Conservation (phyloP, 2,797 vertebrate species). For the Luscinia megarhynchos region DNA sequence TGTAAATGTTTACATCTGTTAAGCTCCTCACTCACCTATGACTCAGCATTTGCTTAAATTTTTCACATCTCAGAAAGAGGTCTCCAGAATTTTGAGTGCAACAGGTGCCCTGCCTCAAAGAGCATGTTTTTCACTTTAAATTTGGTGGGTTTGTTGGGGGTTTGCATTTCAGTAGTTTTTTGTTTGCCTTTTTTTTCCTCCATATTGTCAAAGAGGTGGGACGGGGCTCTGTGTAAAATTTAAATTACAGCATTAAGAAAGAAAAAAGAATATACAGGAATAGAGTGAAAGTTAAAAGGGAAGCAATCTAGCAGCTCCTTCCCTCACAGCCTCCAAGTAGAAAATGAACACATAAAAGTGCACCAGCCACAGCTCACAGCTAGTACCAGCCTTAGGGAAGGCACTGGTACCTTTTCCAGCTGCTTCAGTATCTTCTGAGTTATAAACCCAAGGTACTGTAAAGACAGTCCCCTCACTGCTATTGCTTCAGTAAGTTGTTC, state of each 20-base stretch:
- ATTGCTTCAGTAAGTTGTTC: constrained; percentile 75
- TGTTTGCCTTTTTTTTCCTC: neutral
- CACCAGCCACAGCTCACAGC: constrained; percentile 51
- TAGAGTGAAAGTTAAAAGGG: constrained; percentile 64
- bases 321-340: constrained; percentile 59
- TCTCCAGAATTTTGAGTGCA: constrained; percentile 80
- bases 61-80: constrained; percentile 85
- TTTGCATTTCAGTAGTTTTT: neutral
- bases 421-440: constrained; percentile 55
- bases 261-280: constrained; percentile 72
- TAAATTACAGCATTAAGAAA: constrained; percentile 73
- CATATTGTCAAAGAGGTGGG: constrained; percentile 69
- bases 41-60: constrained; percentile 81
- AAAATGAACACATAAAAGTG: constrained; percentile 73
- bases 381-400: constrained; percentile 38
- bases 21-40: constrained; percentile 86
- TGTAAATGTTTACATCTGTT: constrained; percentile 92
- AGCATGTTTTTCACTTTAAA: constrained; percentile 42
- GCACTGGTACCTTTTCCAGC: constrained; percentile 42
- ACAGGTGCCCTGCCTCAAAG: constrained; percentile 64
- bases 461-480: constrained; percentile 63
- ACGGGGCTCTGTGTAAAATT: constrained; percentile 66
- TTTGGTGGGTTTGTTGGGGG: neutral
- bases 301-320: constrained; percentile 64
- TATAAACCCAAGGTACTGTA: constrained; percentile 45